These are phyloP conservation scores for Suncus etruscus DNA, from an alignment of 2,113 vertebrate genomes.

Conservation along the genomic window DNA sequence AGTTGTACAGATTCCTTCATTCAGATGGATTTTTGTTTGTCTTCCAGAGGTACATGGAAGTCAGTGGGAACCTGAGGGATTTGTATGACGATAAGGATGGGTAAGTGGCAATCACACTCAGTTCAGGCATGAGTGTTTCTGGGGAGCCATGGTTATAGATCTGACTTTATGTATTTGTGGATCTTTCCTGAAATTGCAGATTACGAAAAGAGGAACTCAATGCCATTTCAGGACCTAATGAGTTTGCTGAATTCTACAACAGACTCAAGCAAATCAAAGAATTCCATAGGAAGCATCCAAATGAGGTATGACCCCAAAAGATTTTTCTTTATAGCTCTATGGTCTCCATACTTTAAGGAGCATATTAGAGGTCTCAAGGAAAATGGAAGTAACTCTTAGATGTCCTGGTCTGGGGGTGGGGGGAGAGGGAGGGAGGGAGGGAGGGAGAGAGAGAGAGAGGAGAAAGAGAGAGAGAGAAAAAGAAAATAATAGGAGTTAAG, in stretches of 20 bases:
- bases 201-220: slow-evolving; percentile 96
- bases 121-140: neutral
- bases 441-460: too few relatives aligned
- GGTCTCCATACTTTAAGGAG: slow-evolving; percentile 8
- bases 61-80: slow-evolving; percentile 94
- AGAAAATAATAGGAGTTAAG: too few relatives aligned
- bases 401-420: too few relatives aligned
- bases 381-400: neutral
- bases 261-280: slow-evolving; percentile 98
- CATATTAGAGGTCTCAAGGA: neutral
- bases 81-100: slow-evolving; percentile 98
- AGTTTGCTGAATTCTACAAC: slow-evolving; percentile 99
- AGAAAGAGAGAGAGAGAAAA: too few relatives aligned
- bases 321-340: neutral
- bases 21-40: slow-evolving; percentile 60
- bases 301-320: slow-evolving; percentile 89
- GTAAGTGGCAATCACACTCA: slow-evolving; percentile 85
- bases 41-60: slow-evolving; percentile 96
- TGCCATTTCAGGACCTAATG: slow-evolving; percentile 98
- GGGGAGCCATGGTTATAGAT: neutral
- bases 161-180: neutral
- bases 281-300: slow-evolving; percentile 97
- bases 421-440: too few relatives aligned
- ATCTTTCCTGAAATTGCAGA: slow-evolving; percentile 76
- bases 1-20: neutral